Evolutionary conservation across 1,140 invertebrate species (phyloP).

Genomic region (Condylostylus longicornis): DNA sequence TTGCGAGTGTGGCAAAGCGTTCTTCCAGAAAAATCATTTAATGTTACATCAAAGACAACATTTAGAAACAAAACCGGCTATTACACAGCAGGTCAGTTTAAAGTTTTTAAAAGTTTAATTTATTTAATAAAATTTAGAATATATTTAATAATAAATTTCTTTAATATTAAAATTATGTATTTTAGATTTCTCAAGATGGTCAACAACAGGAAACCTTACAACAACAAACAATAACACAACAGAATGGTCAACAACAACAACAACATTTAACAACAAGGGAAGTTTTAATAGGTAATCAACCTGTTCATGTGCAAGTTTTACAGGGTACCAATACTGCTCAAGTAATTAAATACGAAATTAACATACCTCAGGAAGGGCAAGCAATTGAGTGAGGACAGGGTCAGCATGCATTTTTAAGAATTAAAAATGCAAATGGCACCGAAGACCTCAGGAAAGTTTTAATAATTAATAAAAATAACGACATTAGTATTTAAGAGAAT

Average conservation of each 20-base stretch:
- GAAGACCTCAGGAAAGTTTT: slow-evolving; percentile 1
- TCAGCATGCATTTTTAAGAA: slow-evolving; percentile 1
- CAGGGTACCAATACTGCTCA: slow-evolving; percentile 13
- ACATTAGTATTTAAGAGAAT: neutral
- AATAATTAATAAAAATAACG: neutral
- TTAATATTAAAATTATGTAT: slow-evolving; percentile 23
- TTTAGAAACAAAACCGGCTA: slow-evolving; percentile 46
- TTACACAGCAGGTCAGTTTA: slow-evolving; percentile 35
- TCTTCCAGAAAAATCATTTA: slow-evolving; percentile 72
- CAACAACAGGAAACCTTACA: slow-evolving; percentile 19
- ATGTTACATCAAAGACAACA: slow-evolving; percentile 66
- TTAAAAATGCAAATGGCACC: slow-evolving; percentile 2
- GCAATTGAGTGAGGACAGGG: slow-evolving; percentile 9
- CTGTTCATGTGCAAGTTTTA: slow-evolving; percentile 15
- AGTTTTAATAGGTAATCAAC: slow-evolving; percentile 16
- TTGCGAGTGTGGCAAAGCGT: slow-evolving; percentile 73
- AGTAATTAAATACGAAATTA: slow-evolving; percentile 17
- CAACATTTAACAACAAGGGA: slow-evolving; percentile 10
- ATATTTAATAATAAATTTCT: slow-evolving; percentile 16
- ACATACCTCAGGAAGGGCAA: slow-evolving; percentile 14
- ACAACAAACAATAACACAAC: slow-evolving; percentile 7
- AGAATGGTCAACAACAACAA: slow-evolving; percentile 20
- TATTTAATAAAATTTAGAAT: slow-evolving; percentile 7
- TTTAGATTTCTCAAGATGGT: slow-evolving; percentile 18
- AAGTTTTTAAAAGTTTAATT: slow-evolving; percentile 3